These are phyloP conservation scores for Habropoda laboriosa DNA, from an alignment of 1,140 invertebrate species.

Conservation along the genomic window DNA sequence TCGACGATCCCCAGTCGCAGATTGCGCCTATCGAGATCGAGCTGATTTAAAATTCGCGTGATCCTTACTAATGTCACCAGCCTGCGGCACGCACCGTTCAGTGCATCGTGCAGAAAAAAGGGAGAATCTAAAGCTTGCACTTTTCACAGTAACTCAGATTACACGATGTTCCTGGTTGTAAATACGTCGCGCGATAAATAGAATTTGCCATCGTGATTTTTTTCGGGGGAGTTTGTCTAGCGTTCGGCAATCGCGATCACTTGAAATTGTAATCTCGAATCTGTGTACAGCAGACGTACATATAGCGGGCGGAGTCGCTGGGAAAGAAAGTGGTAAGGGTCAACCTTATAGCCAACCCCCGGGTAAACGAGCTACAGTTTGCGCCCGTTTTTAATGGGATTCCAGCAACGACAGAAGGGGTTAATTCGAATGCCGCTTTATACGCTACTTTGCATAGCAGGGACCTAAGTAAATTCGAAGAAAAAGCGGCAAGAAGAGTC, in stretches of 20 bases:
- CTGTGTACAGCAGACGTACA: no score
- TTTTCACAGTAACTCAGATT: no score
- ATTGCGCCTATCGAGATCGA: constrained; percentile 32
- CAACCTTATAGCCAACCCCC: background rate
- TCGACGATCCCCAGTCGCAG: background rate
- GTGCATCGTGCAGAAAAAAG: background rate
- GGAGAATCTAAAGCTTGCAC: background rate
- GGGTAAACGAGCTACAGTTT: background rate
- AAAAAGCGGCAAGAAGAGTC: constrained; percentile 6
- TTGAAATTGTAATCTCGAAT: background rate
- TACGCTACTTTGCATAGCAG: background rate
- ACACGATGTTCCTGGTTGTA: background rate
- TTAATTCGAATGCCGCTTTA: background rate
- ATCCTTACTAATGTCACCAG: background rate
- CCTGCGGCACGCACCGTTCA: background rate
- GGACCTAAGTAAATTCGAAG: background rate
- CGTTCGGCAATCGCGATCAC: no score
- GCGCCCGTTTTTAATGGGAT: background rate
- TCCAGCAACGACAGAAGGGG: background rate
- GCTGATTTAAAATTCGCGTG: constrained; percentile 34
- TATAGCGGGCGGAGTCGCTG: no score
- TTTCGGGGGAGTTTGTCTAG: background rate
- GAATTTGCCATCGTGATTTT: background rate
- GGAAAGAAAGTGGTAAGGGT: background rate
- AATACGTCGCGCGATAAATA: background rate